phyloP scores from a whole-genome alignment of 2,113 vertebrate species.

The Ptilonorhynchus violaceus region DNA sequence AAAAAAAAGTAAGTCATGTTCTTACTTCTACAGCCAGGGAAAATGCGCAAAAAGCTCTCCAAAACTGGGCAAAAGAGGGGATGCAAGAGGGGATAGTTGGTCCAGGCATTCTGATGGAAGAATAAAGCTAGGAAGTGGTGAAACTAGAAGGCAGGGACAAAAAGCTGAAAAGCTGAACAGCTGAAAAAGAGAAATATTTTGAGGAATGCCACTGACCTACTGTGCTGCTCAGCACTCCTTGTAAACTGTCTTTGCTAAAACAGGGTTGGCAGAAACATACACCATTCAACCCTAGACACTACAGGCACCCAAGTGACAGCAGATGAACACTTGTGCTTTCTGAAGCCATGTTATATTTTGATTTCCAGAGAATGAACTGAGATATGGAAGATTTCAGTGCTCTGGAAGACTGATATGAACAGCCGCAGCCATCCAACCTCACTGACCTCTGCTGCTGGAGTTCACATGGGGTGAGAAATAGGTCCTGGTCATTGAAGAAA shows the following conservation, averaged over 20 bases:
- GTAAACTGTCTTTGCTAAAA: neutral
- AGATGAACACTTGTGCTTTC: neutral
- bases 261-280: neutral
- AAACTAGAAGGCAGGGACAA: neutral
- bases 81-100: neutral
- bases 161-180: neutral
- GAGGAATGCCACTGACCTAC: neutral
- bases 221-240: neutral
- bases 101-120: neutral
- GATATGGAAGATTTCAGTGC: neutral
- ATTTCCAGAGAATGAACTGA: neutral
- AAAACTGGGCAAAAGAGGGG: neutral
- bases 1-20: neutral
- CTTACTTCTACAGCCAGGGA: neutral
- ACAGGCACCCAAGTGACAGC: neutral
- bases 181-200: neutral
- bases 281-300: neutral
- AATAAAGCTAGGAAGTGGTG: neutral
- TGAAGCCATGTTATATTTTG: neutral
- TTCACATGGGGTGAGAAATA: neutral
- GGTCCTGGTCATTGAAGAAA: neutral
- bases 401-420: neutral
- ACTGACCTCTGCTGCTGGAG: neutral
- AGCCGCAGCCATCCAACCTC: neutral
- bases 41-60: neutral